Evolutionary conservation across 1,140 invertebrate genomes (phyloP).

Genomic region (Drosophila hydei): DNA sequence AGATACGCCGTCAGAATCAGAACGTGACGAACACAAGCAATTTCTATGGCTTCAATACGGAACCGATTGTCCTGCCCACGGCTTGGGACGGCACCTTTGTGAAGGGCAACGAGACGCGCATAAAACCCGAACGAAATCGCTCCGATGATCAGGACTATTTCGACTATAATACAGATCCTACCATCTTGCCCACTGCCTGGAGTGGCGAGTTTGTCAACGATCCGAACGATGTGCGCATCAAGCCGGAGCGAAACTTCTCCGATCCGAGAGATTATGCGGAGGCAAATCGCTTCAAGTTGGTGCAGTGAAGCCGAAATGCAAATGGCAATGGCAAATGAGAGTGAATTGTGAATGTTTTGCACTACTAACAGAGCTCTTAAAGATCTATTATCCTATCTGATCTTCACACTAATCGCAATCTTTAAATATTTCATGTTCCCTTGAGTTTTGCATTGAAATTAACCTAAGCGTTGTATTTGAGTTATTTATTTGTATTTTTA

Average conservation of each 20-base stretch:
- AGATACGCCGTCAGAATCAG: slow-evolving; percentile 77
- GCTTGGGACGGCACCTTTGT: slow-evolving; percentile 80
- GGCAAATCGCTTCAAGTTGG: slow-evolving; percentile 69
- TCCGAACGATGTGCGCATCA: slow-evolving; percentile 80
- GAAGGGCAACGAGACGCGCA: slow-evolving; percentile 63
- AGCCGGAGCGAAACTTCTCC: slow-evolving; percentile 77
- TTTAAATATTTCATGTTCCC: slow-evolving; percentile 33
- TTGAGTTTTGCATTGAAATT: slow-evolving; percentile 58
- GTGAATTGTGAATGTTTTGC: neutral
- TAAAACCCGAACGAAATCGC: slow-evolving; percentile 73
- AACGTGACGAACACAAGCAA: slow-evolving; percentile 79
- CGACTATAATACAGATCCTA: slow-evolving; percentile 67
- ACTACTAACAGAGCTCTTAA: slow-evolving; percentile 28
- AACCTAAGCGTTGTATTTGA: slow-evolving; percentile 62
- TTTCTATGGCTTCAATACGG: slow-evolving; percentile 74
- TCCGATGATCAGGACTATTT: slow-evolving; percentile 77
- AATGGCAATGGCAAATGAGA: slow-evolving; percentile 3
- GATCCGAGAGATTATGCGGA: slow-evolving; percentile 79
- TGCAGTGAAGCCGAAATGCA: slow-evolving; percentile 32
- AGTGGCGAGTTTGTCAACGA: slow-evolving; percentile 78
- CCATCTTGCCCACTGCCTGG: slow-evolving; percentile 72
- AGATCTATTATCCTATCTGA: neutral
- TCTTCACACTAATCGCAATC: slow-evolving; percentile 55
- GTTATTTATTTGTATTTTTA: slow-evolving; percentile 62
- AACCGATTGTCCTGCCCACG: slow-evolving; percentile 76